Conservation (phyloP, 2,113 vertebrate genomes). For the Myotis brandtii region DNA sequence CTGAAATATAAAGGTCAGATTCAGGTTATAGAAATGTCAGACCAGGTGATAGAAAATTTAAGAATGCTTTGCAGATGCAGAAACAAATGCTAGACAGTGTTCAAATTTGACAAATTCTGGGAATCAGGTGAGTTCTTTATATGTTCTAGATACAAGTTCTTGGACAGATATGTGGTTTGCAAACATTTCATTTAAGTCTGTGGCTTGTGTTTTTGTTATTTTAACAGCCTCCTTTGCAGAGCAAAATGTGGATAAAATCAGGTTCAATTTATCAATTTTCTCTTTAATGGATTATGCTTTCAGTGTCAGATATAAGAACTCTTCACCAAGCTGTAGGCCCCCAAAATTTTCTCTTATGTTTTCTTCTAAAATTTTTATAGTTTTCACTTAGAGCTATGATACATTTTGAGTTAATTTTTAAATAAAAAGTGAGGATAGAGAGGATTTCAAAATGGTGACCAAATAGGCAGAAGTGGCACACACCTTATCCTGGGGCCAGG, state of each 20-base stretch:
- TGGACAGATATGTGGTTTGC: neutral
- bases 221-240: neutral
- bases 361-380: neutral
- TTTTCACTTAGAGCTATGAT: neutral
- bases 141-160: neutral
- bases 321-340: neutral
- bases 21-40: neutral
- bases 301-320: neutral
- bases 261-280: neutral
- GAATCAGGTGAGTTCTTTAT: neutral
- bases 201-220: neutral
- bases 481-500: too few relatives aligned
- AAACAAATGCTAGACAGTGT: neutral
- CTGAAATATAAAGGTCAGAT: neutral
- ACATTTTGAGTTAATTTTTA: neutral
- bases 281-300: neutral
- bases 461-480: too few relatives aligned
- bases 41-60: neutral
- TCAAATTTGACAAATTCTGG: neutral
- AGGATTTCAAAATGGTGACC: too few relatives aligned
- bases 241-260: neutral
- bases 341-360: neutral
- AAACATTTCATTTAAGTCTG: neutral
- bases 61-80: neutral
- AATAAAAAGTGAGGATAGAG: neutral